A percentile compares a stretch with the other conserved stretches of the same genome.
These are phyloP conservation scores for Slavum lentiscoides DNA, from an alignment of 2,888 invertebrate species.

Conservation along the genomic window DNA sequence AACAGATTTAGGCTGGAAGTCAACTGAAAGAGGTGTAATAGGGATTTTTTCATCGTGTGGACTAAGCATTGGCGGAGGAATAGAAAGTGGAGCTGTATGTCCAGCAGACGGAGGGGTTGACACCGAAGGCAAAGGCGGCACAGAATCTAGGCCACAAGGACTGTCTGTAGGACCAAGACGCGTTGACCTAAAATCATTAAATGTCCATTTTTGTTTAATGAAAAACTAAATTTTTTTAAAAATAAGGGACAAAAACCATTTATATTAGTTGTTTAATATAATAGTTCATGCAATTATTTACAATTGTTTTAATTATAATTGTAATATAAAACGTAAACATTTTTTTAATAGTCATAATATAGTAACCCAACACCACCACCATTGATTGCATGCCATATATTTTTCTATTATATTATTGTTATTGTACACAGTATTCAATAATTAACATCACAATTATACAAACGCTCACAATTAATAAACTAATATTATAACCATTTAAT, in stretches of 20 bases:
- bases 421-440: not conserved
- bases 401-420: slow-evolving; percentile 1
- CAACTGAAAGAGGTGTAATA: slow-evolving; percentile 59
- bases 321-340: not conserved
- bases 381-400: slow-evolving; percentile 44
- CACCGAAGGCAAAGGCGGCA: slow-evolving; percentile 70
- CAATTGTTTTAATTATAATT: not conserved
- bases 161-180: slow-evolving; percentile 42
- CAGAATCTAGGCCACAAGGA: slow-evolving; percentile 60
- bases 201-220: not conserved
- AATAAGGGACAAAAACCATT: slow-evolving; percentile 31
- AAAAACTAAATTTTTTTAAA: slow-evolving; percentile 9
- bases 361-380: slow-evolving; percentile 49
- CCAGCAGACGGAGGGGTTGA: slow-evolving; percentile 51
- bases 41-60: slow-evolving; percentile 58
- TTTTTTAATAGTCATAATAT: slow-evolving; percentile 13
- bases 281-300: slow-evolving; percentile 43
- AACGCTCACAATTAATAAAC: slow-evolving; percentile 24
- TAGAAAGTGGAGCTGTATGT: slow-evolving; percentile 59
- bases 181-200: slow-evolving; percentile 37
- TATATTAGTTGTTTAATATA: slow-evolving; percentile 40
- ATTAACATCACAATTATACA: slow-evolving; percentile 17
- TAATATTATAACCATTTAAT: not conserved
- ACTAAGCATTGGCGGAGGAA: slow-evolving; percentile 59
- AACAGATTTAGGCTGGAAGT: slow-evolving; percentile 60